Evolutionary conservation across 2,113 vertebrate genomes (phyloP), one percentile per base, ranked within the genome.

Genomic region (Gorsachius goisagi): DNA sequence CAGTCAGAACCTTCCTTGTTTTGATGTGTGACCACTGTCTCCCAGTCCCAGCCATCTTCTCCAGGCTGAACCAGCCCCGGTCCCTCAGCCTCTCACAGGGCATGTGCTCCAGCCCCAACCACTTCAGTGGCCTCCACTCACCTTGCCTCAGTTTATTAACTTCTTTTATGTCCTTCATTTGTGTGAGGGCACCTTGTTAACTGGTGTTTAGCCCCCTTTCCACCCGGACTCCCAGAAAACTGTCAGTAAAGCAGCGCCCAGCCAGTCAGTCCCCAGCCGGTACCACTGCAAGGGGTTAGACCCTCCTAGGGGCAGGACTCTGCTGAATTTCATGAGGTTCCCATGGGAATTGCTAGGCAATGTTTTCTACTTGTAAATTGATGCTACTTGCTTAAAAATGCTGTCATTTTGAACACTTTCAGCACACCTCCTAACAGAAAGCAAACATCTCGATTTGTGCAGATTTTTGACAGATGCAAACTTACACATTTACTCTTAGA

Each of bases 401-500:
- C 22, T 59, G 21, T 9, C 15, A n/a, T 84, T 67, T 81, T 47
- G 26, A 89, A 75, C 20, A 82, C 58, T 69, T 72, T 58, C 56
- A 89, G 45, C 49, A 32, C 20, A 28, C 41, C 44, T 91, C 20
- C 39, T 71, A 63, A 59, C 9, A 81, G 75, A 83, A 88, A 66
- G 19, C 23, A 75, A 80, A 71, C 2, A 1, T 47, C 30, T 53
- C 5, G 1, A 3, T 68, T 91, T 86, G 35, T 44, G 33, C 45
- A 75, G 60, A n/a, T 37, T 21, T 69, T 50, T 77, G 53, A 79
- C 28, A 89, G 19, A 41, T 55, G 9, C 39, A 53, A 90, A 63
- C 14, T 32, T 78, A 60, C 7, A 32, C 35, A 24, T 77, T 97
- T 94, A 23, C 37, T 59, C 77, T 89, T 85, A 99, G 99, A 96